Conservation (phyloP, 2,113 vertebrate genomes). For the Myiopsitta monachus region DNA sequence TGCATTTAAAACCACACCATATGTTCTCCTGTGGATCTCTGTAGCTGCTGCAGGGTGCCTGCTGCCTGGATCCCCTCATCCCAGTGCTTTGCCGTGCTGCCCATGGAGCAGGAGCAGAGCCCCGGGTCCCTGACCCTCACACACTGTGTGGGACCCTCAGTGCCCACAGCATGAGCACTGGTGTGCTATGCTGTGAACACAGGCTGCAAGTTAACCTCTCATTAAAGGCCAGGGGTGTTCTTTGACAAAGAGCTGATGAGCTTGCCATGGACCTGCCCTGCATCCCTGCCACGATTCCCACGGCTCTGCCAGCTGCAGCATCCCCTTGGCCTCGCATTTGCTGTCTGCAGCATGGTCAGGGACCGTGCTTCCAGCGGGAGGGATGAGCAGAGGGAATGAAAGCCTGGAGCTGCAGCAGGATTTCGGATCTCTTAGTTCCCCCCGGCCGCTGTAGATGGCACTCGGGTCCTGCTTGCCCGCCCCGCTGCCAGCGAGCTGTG, state of each 20-base stretch:
- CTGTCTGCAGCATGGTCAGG: too few relatives aligned
- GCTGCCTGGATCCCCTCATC: background rate
- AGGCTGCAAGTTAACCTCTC: background rate
- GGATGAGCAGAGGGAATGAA: background rate
- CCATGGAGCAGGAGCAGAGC: background rate
- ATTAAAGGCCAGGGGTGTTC: background rate
- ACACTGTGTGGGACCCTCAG: rapidly evolving
- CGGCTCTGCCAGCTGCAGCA: background rate
- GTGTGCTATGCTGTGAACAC: background rate
- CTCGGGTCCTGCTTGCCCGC: background rate
- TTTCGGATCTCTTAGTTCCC: background rate
- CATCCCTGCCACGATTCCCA: background rate
- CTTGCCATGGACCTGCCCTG: background rate
- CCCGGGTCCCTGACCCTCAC: background rate
- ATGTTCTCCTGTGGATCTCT: conserved; percentile 14
- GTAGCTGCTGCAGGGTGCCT: background rate
- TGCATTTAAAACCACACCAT: conserved; percentile 48
- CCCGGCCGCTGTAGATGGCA: conserved; percentile 27
- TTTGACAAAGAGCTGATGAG: background rate
- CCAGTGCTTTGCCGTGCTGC: background rate
- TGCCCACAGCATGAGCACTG: rapidly evolving
- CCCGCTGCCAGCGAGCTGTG: background rate
- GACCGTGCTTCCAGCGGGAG: background rate
- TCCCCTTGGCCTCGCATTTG: background rate
- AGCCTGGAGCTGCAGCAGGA: background rate